A percentile compares a stretch with the other conserved stretches of the same genome.
phyloP scores from a whole-genome alignment of 2,113 vertebrate species.

The Aix galericulata region DNA sequence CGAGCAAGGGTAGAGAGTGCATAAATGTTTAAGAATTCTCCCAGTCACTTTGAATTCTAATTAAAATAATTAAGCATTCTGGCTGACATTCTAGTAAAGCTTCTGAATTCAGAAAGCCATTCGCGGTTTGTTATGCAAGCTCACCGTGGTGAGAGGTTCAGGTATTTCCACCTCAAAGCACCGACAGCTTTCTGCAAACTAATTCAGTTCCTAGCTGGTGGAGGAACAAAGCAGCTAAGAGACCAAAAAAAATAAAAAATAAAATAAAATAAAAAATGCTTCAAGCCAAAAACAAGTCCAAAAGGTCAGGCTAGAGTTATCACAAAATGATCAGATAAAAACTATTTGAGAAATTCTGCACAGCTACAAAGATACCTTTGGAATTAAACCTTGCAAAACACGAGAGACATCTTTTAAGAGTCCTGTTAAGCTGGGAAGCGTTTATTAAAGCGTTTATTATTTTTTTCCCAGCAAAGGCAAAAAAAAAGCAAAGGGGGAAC shows the following conservation, averaged over 20 bases:
- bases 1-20: background rate
- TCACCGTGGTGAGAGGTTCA: background rate
- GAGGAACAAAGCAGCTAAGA: background rate
- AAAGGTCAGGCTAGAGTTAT: background rate
- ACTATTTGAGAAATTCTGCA: background rate
- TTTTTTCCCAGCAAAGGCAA: background rate
- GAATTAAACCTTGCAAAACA: background rate
- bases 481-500: background rate
- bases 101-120: constrained; percentile 18
- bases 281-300: background rate
- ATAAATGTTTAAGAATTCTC: constrained; percentile 57
- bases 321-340: background rate
- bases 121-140: constrained; percentile 4
- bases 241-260: background rate
- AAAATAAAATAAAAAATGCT: background rate
- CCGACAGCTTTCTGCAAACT: background rate
- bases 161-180: background rate
- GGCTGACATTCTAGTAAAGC: constrained; percentile 23
- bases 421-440: background rate
- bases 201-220: background rate
- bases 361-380: background rate
- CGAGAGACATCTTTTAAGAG: background rate
- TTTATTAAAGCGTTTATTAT: background rate
- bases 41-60: background rate
- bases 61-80: constrained; percentile 53